Evolutionary conservation across 2,888 invertebrate genomes (phyloP).

Genomic region (Leucophenga montana): DNA sequence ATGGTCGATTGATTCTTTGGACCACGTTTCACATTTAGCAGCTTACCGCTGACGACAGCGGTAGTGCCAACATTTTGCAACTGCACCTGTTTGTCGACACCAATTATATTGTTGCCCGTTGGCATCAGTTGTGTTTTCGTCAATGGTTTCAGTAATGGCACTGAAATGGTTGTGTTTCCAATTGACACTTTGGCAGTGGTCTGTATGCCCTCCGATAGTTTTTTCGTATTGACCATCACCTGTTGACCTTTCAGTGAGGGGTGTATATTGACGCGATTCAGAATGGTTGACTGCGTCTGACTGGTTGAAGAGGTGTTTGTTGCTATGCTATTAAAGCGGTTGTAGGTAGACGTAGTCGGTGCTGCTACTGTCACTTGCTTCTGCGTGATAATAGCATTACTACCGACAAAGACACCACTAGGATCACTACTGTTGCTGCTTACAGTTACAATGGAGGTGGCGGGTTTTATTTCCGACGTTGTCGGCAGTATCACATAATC

Average conservation of each 20-base stretch:
- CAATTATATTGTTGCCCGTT: slow-evolving; percentile 43
- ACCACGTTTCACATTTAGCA: slow-evolving; percentile 62
- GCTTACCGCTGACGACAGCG: slow-evolving; percentile 44
- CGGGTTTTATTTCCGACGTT: slow-evolving; percentile 45
- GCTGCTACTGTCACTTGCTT: slow-evolving; percentile 27
- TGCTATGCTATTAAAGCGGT: slow-evolving; percentile 46
- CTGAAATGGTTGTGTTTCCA: slow-evolving; percentile 73
- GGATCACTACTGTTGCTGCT: slow-evolving; percentile 40
- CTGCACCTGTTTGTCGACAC: slow-evolving; percentile 37
- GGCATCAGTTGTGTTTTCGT: slow-evolving; percentile 61
- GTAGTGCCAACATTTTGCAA: slow-evolving; percentile 38
- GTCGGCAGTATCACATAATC: slow-evolving; percentile 55
- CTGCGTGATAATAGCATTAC: slow-evolving; percentile 32
- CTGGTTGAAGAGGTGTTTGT: slow-evolving; percentile 15
- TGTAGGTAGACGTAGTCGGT: slow-evolving; percentile 37
- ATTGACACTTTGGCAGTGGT: slow-evolving; percentile 75
- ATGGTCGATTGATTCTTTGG: slow-evolving; percentile 69
- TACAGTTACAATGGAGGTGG: slow-evolving; percentile 21
- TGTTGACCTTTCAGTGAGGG: slow-evolving; percentile 59
- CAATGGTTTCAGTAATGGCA: slow-evolving; percentile 71
- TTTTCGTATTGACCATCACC: slow-evolving; percentile 62
- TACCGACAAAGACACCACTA: neutral
- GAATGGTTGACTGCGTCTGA: slow-evolving; percentile 44
- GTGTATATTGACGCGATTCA: slow-evolving; percentile 55
- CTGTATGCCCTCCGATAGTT: slow-evolving; percentile 75